Evolutionary conservation across 2,797 vertebrate species (phyloP), one percentile per base, ranked within the genome.

Genomic region (Spinus olivaceus): DNA sequence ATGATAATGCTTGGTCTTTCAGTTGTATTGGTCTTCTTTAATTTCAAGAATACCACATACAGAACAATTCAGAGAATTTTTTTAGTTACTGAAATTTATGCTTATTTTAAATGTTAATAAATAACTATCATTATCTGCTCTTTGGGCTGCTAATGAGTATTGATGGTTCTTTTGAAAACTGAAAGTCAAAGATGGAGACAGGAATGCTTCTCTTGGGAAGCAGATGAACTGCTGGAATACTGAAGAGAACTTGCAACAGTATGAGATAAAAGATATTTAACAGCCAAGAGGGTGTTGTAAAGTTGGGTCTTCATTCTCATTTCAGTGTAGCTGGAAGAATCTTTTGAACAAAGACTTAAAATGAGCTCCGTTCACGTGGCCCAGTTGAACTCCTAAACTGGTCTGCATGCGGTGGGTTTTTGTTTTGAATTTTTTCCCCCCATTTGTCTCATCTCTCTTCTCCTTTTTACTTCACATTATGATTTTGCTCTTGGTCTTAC

Each of bases 91-190:
- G 81, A 92, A 88, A 81, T 53, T 35, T 65, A 90, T 72, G 87
- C 79, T 88, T 90, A 72, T 81, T 97, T 96, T 66, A 88, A 96
- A 79, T 92, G 80, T 91, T 94, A 96, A 95, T 97, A 97, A 96
- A 96, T 96, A 91, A 60, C 41, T 95, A 25, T 74, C 5, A 2
- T 71, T 91, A 51, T 78, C 81, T 87, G 50, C 54, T 87, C 54
- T 65, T 49, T 83, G 76, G 76, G 54, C 91, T 94, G 53, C 69
- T 94, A 64, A 69, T 90, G 93, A 93, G 33, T 93, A 81, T 59
- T 74, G 50, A 81, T 80, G 47, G 18, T 33, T 84, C 72, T 73
- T 59, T 63, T 3, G 10, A 42, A 87, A 85, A 60, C 19, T 39
- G 7, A 22, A 79, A 79, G 21, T 69, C 24, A 50, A 56, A 80